Base-by-base conservation (phyloP, 2,888 invertebrate species). In the Callyntrura sp. region DNA sequence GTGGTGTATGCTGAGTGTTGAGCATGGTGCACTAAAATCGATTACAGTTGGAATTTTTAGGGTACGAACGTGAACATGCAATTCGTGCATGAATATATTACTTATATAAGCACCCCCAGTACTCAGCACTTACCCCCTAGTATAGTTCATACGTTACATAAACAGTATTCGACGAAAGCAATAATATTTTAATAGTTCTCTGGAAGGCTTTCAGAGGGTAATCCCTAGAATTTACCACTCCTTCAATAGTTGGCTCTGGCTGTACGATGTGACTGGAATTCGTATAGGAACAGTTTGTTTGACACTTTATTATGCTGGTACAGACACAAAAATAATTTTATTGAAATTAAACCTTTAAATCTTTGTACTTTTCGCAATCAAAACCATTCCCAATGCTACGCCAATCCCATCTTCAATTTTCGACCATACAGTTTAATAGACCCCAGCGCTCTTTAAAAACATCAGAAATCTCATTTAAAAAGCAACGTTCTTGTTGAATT, bases 141-240 rank as follows among this genome's bases (percentile, higher is more conserved):
- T 51, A n/a, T 8, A n/a, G 51, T 51, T 3, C 23, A n/a, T 65
- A 65, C 2, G 43, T 17, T 0, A 4, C 12, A 2, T 9, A 28
- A 35, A 48, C 12, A 73, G n/a, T 73, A 43, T n/a, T 73, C 17
- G n/a, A 0, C 43, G 25, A 76, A 76, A 51, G 76, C 25, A 76
- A 51, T 76, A 76, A 76, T 76, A 76, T 70, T 76, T 76, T 76
- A 78, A 43, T n/a, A 57, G 78, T 20, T n/a, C 51, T 51, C 1
- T 25, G 28, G 25, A 78, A 55, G 17, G 9, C 55, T n/a, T 55
- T 78, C n/a, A 28, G 25, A 78, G 55, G 55, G 12, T 51, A 78
- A 78, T 78, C 78, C 78, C 11, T 51, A 55, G 25, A 20, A 51
- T 51, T 48, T 35, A 11, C 48, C 48, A n/a, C n/a, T 28, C 14